These are phyloP conservation scores for Cosmia trapezina DNA, from an alignment of 2,888 invertebrate genomes.

Conservation along the genomic window DNA sequence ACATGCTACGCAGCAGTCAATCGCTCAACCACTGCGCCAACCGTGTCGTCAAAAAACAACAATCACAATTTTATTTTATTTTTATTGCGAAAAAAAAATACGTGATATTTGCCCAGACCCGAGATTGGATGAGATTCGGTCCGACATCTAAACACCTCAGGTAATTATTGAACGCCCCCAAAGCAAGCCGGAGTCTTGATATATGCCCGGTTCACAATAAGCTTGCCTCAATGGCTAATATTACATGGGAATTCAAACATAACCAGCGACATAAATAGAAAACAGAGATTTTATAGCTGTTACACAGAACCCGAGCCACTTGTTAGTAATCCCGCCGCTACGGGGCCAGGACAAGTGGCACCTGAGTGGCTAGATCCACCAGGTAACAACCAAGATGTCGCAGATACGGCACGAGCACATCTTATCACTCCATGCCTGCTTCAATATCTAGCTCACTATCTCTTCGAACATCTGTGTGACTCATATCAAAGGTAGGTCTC, in stretches of 20 bases:
- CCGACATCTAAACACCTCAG: too few relatives aligned
- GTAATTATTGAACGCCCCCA: too few relatives aligned
- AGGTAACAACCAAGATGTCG: slow-evolving; percentile 58
- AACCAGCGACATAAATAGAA: background rate
- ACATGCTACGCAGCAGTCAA: too few relatives aligned
- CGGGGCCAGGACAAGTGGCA: slow-evolving; percentile 32
- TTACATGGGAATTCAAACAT: background rate
- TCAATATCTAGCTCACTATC: slow-evolving; percentile 17
- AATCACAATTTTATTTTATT: too few relatives aligned
- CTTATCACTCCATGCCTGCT: slow-evolving; percentile 38
- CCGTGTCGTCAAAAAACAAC: too few relatives aligned
- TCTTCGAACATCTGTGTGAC: slow-evolving; percentile 15
- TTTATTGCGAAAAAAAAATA: background rate
- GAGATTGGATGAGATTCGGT: too few relatives aligned
- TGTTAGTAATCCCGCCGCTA: slow-evolving; percentile 7
- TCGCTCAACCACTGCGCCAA: too few relatives aligned
- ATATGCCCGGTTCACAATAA: too few relatives aligned
- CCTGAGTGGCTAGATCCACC: slow-evolving; percentile 52
- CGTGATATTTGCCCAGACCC: too few relatives aligned
- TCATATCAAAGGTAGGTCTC: slow-evolving; percentile 17
- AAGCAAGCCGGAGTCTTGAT: background rate
- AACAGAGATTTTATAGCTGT: background rate
- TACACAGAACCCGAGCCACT: slow-evolving; percentile 24
- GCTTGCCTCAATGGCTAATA: too few relatives aligned
- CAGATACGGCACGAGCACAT: slow-evolving; percentile 60